These are phyloP conservation scores for Dipodomys stephensi DNA, from an alignment of 2,113 vertebrate genomes.

Conservation along the genomic window DNA sequence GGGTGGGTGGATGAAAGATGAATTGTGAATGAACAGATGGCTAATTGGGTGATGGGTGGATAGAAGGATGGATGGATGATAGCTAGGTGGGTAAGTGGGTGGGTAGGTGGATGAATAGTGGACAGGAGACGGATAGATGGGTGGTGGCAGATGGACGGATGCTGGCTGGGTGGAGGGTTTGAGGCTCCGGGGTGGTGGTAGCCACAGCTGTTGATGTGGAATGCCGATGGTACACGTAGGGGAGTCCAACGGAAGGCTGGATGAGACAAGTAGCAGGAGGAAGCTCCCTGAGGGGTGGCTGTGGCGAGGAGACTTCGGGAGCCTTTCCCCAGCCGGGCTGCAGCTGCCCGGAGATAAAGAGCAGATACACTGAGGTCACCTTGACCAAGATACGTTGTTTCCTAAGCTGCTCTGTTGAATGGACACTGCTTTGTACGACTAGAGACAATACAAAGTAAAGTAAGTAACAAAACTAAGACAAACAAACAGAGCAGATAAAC, in stretches of 20 bases:
- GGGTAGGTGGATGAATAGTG: no score
- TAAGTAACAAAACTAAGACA: no score
- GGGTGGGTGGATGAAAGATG: no score
- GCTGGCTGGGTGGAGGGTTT: no score
- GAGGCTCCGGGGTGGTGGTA: no score
- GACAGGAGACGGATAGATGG: not conserved
- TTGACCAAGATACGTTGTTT: no score
- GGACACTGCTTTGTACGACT: no score
- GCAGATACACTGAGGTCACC: not conserved
- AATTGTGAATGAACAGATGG: no score
- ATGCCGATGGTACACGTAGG: no score
- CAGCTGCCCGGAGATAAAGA: not conserved
- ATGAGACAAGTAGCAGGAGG: not conserved
- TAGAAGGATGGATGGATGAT: not conserved
- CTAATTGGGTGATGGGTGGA: not conserved
- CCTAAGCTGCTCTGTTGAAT: no score
- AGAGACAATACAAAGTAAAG: no score
- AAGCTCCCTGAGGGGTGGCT: not conserved
- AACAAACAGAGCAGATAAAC: not conserved
- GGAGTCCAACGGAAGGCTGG: not conserved
- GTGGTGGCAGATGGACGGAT: no score
- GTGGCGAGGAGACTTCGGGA: not conserved
- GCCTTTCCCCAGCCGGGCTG: not conserved
- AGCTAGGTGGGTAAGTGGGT: fast-evolving
- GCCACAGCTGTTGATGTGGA: not conserved